phyloP scores from a whole-genome alignment of 2,888 invertebrate genomes.

The Bellardia pandia region DNA sequence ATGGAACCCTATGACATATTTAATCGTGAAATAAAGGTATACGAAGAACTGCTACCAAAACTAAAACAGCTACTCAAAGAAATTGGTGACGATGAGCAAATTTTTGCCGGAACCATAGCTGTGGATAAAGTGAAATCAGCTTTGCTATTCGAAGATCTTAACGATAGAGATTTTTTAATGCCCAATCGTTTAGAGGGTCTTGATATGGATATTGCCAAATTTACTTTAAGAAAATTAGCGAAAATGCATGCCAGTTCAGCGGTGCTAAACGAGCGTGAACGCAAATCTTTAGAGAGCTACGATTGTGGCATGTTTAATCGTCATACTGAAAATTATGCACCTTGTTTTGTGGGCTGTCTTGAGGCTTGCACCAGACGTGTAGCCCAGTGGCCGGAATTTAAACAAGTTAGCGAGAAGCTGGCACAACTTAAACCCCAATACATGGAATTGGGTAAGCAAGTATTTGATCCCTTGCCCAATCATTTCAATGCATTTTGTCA shows the following conservation, averaged over 20 bases:
- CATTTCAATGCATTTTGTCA: slow-evolving; percentile 81
- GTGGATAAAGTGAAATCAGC: slow-evolving; percentile 80
- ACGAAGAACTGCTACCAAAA: slow-evolving; percentile 81
- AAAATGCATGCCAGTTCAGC: slow-evolving; percentile 85
- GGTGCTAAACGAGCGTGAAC: slow-evolving; percentile 83
- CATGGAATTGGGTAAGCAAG: slow-evolving; percentile 81
- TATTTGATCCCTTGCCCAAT: slow-evolving; percentile 78
- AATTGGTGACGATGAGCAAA: slow-evolving; percentile 78
- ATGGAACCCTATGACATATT: slow-evolving; percentile 83
- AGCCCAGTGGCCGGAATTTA: slow-evolving; percentile 79
- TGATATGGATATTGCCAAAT: slow-evolving; percentile 83
- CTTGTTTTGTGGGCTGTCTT: slow-evolving; percentile 79
- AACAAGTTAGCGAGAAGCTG: slow-evolving; percentile 79
- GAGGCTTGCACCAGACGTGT: slow-evolving; percentile 79
- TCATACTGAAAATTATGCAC: slow-evolving; percentile 79
- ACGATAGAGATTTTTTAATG: slow-evolving; percentile 78
- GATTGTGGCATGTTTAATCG: slow-evolving; percentile 83
- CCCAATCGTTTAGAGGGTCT: slow-evolving; percentile 81
- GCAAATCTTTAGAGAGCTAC: slow-evolving; percentile 77
- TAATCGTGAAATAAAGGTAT: slow-evolving; percentile 82
- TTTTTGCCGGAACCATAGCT: slow-evolving; percentile 81
- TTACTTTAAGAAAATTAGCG: slow-evolving; percentile 84
- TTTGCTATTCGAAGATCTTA: slow-evolving; percentile 82
- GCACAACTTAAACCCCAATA: slow-evolving; percentile 77
- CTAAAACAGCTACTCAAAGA: slow-evolving; percentile 78